phyloP scores from a whole-genome alignment of 37 sponge, comb jelly and placozoan species.

The Diacarnus erythraeanus region DNA sequence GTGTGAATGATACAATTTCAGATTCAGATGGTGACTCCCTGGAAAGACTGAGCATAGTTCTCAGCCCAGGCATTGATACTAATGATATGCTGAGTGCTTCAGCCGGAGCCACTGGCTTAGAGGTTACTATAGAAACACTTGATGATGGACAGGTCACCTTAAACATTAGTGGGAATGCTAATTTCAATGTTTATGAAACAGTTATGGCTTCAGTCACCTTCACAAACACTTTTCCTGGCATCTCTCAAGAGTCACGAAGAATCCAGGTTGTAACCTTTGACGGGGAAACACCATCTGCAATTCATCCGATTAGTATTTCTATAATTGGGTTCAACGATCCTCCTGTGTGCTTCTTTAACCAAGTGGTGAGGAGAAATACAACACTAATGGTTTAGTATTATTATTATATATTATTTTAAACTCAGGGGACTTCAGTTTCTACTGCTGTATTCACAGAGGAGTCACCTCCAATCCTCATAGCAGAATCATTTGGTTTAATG shows the following conservation, averaged over 20 bases:
- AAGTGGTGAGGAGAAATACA: background rate
- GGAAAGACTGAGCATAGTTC: conserved; percentile 11
- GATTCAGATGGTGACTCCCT: conserved; percentile 20
- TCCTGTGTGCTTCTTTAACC: conserved; percentile 56
- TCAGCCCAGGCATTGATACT: background rate
- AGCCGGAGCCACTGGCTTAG: background rate
- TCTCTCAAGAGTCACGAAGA: conserved; percentile 5
- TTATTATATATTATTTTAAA: background rate
- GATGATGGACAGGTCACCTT: background rate
- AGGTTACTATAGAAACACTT: background rate
- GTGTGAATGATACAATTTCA: background rate
- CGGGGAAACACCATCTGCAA: conserved; percentile 18
- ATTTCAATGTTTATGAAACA: conserved; percentile 8
- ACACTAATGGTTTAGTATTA: background rate
- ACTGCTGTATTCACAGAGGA: conserved; percentile 20
- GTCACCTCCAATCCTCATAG: conserved; percentile 21
- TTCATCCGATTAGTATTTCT: conserved; percentile 6
- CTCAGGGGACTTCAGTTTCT: conserved; percentile 2
- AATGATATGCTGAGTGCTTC: conserved; percentile 13
- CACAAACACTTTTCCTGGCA: conserved; percentile 30
- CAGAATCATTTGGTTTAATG: conserved; percentile 15
- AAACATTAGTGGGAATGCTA: conserved; percentile 32
- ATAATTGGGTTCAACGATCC: conserved; percentile 50
- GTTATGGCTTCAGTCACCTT: conserved; percentile 42
- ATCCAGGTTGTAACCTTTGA: conserved; percentile 51